Evolutionary conservation across 2,888 invertebrate species (phyloP).

Genomic region (Aleiodes alternator): DNA sequence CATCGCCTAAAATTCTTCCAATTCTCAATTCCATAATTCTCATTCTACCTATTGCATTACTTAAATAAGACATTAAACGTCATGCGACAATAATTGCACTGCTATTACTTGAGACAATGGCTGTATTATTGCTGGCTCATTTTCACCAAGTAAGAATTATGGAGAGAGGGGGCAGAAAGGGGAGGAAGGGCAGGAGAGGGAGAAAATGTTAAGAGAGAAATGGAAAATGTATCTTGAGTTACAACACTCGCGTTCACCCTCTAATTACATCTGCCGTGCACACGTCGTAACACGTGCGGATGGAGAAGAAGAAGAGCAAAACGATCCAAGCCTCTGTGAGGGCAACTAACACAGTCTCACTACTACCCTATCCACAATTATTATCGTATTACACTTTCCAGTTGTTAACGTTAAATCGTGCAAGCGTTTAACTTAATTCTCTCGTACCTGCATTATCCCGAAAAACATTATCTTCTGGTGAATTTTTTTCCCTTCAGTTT

Average conservation of each 20-base stretch:
- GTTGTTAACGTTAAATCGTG: constrained; percentile 34
- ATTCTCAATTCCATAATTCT: not conserved
- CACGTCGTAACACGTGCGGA: constrained; percentile 34
- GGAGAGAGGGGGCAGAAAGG: too few species aligned
- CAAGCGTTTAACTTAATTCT: constrained; percentile 31
- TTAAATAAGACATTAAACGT: constrained; percentile 6
- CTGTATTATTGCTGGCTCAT: constrained; percentile 12
- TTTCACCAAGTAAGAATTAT: not conserved
- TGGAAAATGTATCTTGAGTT: constrained; percentile 29
- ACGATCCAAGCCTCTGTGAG: constrained; percentile 7
- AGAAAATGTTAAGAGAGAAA: not conserved
- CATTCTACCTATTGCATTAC: not conserved
- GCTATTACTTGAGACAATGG: not conserved
- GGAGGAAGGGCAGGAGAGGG: too few species aligned
- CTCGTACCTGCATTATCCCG: constrained; percentile 13
- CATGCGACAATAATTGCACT: constrained; percentile 15
- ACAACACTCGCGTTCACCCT: constrained; percentile 25
- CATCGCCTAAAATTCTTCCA: too few species aligned
- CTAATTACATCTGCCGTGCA: constrained; percentile 36
- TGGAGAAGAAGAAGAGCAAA: constrained; percentile 2
- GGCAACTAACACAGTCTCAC: constrained; percentile 12
- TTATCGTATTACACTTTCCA: constrained; percentile 41
- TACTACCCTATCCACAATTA: constrained; percentile 26
- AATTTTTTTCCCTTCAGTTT: too few species aligned
- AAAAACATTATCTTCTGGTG: not conserved